Evolutionary conservation across 2,888 invertebrate species (phyloP).

Genomic region (Aporophyla lueneburgensis): DNA sequence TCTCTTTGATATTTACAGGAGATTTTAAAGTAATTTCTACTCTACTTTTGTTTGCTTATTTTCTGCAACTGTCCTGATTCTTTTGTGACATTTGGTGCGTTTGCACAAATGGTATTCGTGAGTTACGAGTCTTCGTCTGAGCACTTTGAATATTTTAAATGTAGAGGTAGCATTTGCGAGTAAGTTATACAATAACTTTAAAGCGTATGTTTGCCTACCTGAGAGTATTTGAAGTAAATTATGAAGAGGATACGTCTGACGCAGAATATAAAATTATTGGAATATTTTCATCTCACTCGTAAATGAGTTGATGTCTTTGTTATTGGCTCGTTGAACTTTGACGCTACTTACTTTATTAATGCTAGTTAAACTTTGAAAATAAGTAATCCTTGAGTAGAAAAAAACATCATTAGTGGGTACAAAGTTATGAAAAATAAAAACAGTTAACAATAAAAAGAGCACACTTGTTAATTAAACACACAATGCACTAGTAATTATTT

Average conservation of each 20-base stretch:
- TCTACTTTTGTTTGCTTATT: conserved; percentile 38
- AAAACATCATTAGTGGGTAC: no score
- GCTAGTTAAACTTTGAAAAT: no score
- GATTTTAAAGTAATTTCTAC: conserved; percentile 63
- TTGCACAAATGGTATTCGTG: conserved; percentile 41
- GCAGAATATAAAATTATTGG: neutral
- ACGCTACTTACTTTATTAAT: no score
- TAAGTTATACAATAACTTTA: conserved; percentile 22
- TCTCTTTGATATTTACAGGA: conserved; percentile 62
- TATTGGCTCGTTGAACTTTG: neutral
- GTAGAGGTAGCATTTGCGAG: conserved; percentile 10
- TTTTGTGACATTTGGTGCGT: conserved; percentile 40
- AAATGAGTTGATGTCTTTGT: neutral
- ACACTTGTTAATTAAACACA: conserved; percentile 29
- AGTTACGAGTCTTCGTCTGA: conserved; percentile 28
- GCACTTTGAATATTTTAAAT: conserved; percentile 35
- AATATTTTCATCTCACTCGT: neutral
- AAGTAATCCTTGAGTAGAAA: neutral
- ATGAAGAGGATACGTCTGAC: neutral
- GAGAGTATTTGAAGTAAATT: conserved; percentile 30
- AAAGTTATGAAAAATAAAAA: neutral
- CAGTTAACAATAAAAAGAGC: conserved; percentile 4
- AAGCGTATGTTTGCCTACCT: conserved; percentile 25
- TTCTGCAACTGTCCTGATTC: conserved; percentile 28
- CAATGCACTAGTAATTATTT: conserved; percentile 14